Conservation (phyloP, 2,113 vertebrate species). For the Xenopus tropicalis region UCB_Xtro_10.0 CM004443.2:120838001-120838500, state of each 20-base stretch:
- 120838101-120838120: constrained; percentile 20
- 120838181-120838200: constrained; percentile 71
- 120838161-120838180: constrained; percentile 67
- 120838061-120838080: not conserved
- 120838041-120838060: not conserved
- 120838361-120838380: too few relatives aligned
- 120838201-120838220: constrained; percentile 67
- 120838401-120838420: too few relatives aligned
- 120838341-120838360: too few relatives aligned
- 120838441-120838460: not conserved
- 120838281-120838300: constrained; percentile 6
- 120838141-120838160: constrained; percentile 76
- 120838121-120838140: constrained; percentile 68
- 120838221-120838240: constrained; percentile 66
- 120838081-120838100: fast-evolving
- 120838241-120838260: constrained; percentile 59
- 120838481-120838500: too few relatives aligned
- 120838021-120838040: not conserved
- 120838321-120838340: too few relatives aligned
- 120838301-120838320: constrained; percentile 5
- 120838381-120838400: not conserved
- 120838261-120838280: constrained; percentile 69
- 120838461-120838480: too few relatives aligned
- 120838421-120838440: too few relatives aligned
- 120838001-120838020: not conserved